Evolutionary conservation across 2,113 vertebrate genomes (phyloP).

Genomic region (Calcarius ornatus): DNA sequence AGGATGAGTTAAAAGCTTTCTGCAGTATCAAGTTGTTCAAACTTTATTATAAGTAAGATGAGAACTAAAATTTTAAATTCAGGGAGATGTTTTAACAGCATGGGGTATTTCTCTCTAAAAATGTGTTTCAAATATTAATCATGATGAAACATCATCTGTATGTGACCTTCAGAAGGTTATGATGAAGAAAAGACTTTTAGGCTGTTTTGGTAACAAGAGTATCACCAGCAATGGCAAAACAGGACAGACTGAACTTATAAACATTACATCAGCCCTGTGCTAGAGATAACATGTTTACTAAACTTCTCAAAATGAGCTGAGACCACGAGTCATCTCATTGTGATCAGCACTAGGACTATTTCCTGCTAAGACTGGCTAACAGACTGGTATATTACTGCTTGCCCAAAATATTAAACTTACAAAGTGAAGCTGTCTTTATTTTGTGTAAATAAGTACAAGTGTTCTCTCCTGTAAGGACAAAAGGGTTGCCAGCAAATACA

Average conservation of each 20-base stretch:
- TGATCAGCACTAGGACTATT: constrained; percentile 32
- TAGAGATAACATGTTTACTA: constrained; percentile 75
- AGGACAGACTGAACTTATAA: constrained; percentile 59
- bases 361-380: constrained; percentile 73
- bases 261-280: constrained; percentile 69
- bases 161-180: constrained; percentile 7
- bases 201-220: constrained; percentile 50
- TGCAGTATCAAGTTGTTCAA: neutral
- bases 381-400: constrained; percentile 33
- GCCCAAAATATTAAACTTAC: constrained; percentile 68
- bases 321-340: constrained; percentile 19
- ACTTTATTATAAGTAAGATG: neutral
- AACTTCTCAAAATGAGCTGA: constrained; percentile 66
- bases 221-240: neutral
- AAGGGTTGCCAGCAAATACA: constrained; percentile 39
- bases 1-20: neutral
- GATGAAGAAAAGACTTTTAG: neutral
- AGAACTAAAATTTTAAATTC: neutral
- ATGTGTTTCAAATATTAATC: neutral
- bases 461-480: constrained; percentile 57
- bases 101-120: neutral
- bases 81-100: neutral
- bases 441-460: constrained; percentile 77
- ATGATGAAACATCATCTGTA: neutral
- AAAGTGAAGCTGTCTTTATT: constrained; percentile 61